Conservation (phyloP, 2,113 vertebrate species). For the Hassar affinis region DNA sequence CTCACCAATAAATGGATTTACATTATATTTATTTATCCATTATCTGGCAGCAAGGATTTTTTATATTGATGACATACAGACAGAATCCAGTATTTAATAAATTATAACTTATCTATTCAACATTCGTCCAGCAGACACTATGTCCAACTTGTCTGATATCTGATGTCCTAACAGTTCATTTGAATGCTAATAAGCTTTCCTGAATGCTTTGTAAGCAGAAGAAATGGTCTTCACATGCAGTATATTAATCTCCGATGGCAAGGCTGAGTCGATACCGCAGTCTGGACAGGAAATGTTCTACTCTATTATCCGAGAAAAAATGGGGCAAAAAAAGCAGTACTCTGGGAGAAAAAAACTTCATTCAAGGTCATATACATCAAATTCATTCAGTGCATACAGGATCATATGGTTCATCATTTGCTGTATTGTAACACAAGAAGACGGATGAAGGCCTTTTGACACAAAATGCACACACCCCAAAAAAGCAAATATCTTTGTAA, state of each 20-base stretch:
- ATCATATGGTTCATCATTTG: background rate
- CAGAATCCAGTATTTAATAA: too few relatives aligned
- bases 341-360: background rate
- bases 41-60: background rate
- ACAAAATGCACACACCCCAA: background rate
- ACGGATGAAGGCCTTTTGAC: constrained; percentile 28
- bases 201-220: background rate
- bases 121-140: background rate
- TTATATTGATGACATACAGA: background rate
- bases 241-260: constrained; percentile 14
- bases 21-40: background rate
- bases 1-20: background rate
- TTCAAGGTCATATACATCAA: background rate
- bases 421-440: constrained; percentile 43
- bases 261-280: constrained; percentile 13
- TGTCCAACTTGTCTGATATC: background rate
- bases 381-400: background rate
- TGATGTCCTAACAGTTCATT: background rate
- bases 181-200: background rate
- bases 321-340: background rate
- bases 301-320: constrained; percentile 42
- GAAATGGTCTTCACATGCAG: constrained; percentile 42
- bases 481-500: constrained; percentile 6
- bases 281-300: constrained; percentile 25
- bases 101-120: background rate